Evolutionary conservation across 2,113 vertebrate genomes (phyloP), one percentile per base, ranked within the genome.

Genomic region (Hucho hucho): DNA sequence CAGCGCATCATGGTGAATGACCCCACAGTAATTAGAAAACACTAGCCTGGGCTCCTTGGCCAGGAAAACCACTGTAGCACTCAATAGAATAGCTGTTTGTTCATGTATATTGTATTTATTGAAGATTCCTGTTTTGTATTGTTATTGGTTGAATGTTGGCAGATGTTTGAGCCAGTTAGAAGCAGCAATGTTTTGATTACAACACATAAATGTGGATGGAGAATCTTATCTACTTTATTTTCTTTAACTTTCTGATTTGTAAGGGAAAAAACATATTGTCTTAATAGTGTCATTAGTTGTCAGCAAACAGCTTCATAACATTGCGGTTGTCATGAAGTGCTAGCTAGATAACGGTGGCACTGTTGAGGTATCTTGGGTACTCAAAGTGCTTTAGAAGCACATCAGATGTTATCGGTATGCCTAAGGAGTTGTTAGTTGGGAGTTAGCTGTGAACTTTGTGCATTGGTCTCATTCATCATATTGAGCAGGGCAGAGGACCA

Each of bases 341-440:
- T 56, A 56, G 69, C 16, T 28, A 56, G 69, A 71, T 71, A 71
- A 58, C 25, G 13, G 4, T 58, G 25, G 69, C 26, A 53, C 25
- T 71, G 49, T 22, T 61, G n/a, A 61, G 58, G 69, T 71, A 26
- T 71, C 24, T 71, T 11, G 47, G 22, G 24, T 53, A 53, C 69
- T 29, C 12, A 18, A 14, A 3, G 47, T 53, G 12, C 20, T 49
- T n/a, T 22, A 6, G 25, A 53, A 29, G 56, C 66, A 63, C 49
- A 11, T 53, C 49, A 56, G 46, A 24, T 69, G 20, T 46, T 63
- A 69, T 22, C n/a, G 22, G 29, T 24, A 58, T 20, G 49, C 58
- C 26, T 37, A 13, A 20, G 59, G 61, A 71, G 46, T 4, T 24
- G 9, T 24, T 22, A 61, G 2, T 65, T 20, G 24, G 22, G 11